Evolutionary conservation across 2,888 invertebrate genomes (phyloP), one percentile per base, ranked within the genome.

Genomic region (Melieria crassipennis): DNA sequence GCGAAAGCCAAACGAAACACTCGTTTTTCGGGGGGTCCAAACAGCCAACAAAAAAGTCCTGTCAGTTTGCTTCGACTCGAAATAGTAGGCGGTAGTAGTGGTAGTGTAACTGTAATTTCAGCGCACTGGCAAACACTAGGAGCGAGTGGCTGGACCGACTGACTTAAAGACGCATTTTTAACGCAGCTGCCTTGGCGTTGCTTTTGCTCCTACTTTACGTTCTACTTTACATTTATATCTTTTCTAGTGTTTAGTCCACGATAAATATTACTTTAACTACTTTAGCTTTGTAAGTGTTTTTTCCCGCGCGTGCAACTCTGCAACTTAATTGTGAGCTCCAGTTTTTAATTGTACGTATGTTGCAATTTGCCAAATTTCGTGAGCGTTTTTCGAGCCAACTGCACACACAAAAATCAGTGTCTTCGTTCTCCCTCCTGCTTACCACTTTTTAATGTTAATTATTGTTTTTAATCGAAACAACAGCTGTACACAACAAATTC

Each of bases 161-260:
- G 30, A 30, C 30, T 52, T 52, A 52, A 52, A 6, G 11, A n/a
- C 11, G 13, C 52, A 50, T 10, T 11, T 50, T 2, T 1, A 50
- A 50, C 50, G 11, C 50, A 52, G 52, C 11, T 52, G 52, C 5
- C 13, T 52, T 52, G 11, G n/a, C 13, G 11, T 13, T 52, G 52
- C 9, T 52, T 30, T 13, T 50, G 52, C 52, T 52, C 52, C 9
- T 52, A 11, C 13, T 9, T 9, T 52, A 11, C 13, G 13, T 52
- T 50, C 50, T 50, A 50, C 50, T 50, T 9, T 52, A 52, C 13
- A 52, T 52, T 52, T n/a, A 52, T 52, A n/a, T 52, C 13, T 52
- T 52, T 7, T n/a, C 5, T 50, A 50, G 7, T 7, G 13, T 52
- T 52, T 52, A n/a, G n/a, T 52, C 52, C 30, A 30, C 30, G 30